Evolutionary conservation across 1,140 invertebrate genomes (phyloP).

Genomic region (Pogonomyrmex barbatus): DNA sequence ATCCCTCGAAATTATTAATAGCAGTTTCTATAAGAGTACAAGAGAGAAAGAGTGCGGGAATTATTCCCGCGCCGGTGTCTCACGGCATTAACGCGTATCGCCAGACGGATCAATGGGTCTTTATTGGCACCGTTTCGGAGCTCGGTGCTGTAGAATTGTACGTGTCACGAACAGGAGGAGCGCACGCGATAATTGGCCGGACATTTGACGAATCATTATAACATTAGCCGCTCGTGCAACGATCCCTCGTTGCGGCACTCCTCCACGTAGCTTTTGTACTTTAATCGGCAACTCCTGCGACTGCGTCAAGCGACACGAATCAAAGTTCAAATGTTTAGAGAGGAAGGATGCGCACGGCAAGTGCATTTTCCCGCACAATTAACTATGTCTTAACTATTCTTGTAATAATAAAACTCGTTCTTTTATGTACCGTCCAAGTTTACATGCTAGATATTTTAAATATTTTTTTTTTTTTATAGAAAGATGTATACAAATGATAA

Average conservation of each 20-base stretch:
- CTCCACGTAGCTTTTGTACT: constrained; percentile 60
- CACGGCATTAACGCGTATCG: constrained; percentile 55
- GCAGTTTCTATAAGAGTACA: constrained; percentile 4
- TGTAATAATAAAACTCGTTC: neutral
- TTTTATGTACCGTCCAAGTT: neutral
- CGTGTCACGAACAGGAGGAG: constrained; percentile 69
- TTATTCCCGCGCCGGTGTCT: constrained; percentile 47
- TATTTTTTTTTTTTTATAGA: too few species aligned
- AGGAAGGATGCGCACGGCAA: constrained; percentile 21
- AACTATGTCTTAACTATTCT: neutral
- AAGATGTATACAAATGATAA: neutral
- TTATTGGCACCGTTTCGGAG: constrained; percentile 68
- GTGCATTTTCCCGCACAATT: neutral
- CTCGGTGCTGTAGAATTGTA: constrained; percentile 63
- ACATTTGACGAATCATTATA: constrained; percentile 78
- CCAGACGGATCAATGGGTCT: constrained; percentile 62
- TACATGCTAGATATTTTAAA: neutral
- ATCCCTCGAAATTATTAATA: constrained; percentile 29
- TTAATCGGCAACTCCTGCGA: constrained; percentile 51
- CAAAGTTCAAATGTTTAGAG: constrained; percentile 30
- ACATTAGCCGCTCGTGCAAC: constrained; percentile 60
- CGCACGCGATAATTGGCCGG: constrained; percentile 75
- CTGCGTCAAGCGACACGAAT: constrained; percentile 22
- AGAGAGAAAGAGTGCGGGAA: constrained; percentile 46
- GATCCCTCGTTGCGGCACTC: constrained; percentile 56